Percentiles rank a stretch among this genome's conserved stretches.
phyloP scores from a whole-genome alignment of 2,888 invertebrate species.

The Agrilus mali region DNA sequence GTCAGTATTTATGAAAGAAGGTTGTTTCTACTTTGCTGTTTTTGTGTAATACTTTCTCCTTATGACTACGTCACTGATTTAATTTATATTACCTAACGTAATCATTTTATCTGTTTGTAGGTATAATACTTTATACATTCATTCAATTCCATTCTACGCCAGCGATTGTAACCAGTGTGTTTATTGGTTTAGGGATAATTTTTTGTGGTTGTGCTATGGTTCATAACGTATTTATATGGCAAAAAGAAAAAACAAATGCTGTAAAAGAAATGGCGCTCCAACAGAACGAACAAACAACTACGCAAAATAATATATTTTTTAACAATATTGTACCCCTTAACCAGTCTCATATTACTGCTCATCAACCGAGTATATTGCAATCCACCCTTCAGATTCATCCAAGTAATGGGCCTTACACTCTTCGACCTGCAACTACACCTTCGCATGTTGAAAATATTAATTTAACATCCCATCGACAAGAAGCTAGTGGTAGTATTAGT shows the following conservation, averaged over 20 bases:
- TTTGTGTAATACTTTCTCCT: too few relatives aligned
- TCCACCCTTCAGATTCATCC: slow-evolving; percentile 22
- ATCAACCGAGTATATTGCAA: slow-evolving; percentile 29
- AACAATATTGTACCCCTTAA: slow-evolving; percentile 22
- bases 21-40: too few relatives aligned
- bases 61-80: too few relatives aligned
- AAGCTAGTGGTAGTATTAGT: slow-evolving; percentile 49
- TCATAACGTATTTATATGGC: slow-evolving; percentile 91
- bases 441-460: slow-evolving; percentile 29
- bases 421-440: slow-evolving; percentile 48
- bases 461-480: slow-evolving; percentile 30
- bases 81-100: too few relatives aligned
- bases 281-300: slow-evolving; percentile 21
- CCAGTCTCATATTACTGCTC: slow-evolving; percentile 27
- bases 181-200: slow-evolving; percentile 82
- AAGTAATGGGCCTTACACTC: slow-evolving; percentile 42
- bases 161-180: slow-evolving; percentile 78
- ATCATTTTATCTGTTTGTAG: slow-evolving; percentile 38
- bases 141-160: slow-evolving; percentile 87
- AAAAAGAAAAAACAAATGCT: slow-evolving; percentile 76
- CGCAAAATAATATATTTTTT: slow-evolving; percentile 26
- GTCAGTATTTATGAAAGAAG: too few relatives aligned
- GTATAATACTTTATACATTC: slow-evolving; percentile 83
- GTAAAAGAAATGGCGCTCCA: slow-evolving; percentile 46
- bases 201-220: slow-evolving; percentile 91